Evolutionary conservation across 2,888 invertebrate species (phyloP).

Genomic region (Brachypterus glaber): DNA sequence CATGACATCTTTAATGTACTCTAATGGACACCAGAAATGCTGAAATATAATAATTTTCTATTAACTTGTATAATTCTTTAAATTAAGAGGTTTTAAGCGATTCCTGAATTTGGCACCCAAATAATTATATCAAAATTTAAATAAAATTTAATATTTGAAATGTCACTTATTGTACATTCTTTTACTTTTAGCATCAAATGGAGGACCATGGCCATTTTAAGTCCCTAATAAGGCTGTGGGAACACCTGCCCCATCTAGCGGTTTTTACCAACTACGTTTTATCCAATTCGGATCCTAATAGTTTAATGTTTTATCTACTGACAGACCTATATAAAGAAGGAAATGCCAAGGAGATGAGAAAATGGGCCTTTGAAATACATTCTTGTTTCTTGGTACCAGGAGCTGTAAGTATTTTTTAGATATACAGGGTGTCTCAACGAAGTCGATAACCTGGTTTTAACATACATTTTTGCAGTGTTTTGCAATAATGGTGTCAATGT

Average conservation of each 20-base stretch:
- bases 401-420: slow-evolving; percentile 54
- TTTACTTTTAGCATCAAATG: slow-evolving; percentile 52
- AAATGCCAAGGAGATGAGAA: slow-evolving; percentile 80
- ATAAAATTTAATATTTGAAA: not conserved
- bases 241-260: slow-evolving; percentile 83
- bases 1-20: no score
- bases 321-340: slow-evolving; percentile 85
- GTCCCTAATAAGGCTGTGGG: slow-evolving; percentile 68
- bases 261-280: slow-evolving; percentile 89
- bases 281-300: slow-evolving; percentile 65
- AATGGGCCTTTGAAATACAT: slow-evolving; percentile 99
- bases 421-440: no score
- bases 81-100: no score
- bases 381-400: slow-evolving; percentile 89
- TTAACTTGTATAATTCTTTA: no score
- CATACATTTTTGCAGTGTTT: not conserved
- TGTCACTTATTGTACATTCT: slow-evolving; percentile 3
- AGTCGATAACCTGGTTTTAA: not conserved
- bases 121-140: not conserved
- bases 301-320: slow-evolving; percentile 71
- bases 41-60: no score
- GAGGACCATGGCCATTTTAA: slow-evolving; percentile 87
- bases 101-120: no score
- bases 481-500: not conserved
- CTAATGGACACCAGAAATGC: no score